Conservation (phyloP, 2,113 vertebrate genomes). For the Kobus ellipsiprymnus region DNA sequence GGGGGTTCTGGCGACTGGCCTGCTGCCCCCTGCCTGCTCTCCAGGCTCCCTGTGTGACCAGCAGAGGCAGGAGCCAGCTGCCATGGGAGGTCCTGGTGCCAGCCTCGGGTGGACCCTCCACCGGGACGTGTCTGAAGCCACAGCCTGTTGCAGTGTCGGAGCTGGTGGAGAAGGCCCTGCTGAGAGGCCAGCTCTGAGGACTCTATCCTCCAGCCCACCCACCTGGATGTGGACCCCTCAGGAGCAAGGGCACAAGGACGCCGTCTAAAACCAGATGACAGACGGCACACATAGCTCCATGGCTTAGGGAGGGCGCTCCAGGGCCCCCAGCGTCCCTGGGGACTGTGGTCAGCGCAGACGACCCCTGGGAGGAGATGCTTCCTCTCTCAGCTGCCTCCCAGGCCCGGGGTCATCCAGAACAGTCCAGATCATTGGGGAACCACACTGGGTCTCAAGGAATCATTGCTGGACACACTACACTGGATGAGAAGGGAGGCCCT, state of each 20-base stretch:
- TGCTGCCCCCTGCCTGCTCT: neutral
- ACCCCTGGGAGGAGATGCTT: neutral
- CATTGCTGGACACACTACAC: neutral
- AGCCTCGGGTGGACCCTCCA: neutral
- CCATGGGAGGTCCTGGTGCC: fast-evolving
- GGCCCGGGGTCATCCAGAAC: neutral
- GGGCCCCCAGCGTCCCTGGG: neutral
- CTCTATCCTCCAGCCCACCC: neutral
- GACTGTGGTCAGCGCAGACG: too few relatives aligned
- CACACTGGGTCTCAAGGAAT: neutral
- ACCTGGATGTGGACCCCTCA: neutral
- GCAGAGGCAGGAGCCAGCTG: neutral
- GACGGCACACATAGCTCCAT: fast-evolving
- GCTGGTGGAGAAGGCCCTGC: neutral
- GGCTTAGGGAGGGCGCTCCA: neutral
- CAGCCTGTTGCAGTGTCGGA: neutral
- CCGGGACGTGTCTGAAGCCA: neutral
- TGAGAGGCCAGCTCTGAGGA: neutral
- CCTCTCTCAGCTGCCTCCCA: neutral
- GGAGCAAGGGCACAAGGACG: fast-evolving
- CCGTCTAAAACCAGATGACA: neutral
- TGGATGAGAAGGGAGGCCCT: neutral
- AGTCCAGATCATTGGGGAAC: neutral
- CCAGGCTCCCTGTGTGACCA: neutral
- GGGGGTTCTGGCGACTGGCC: neutral